Conservation (phyloP, 1,140 invertebrate genomes). For the Heliconius melpomene region DNA sequence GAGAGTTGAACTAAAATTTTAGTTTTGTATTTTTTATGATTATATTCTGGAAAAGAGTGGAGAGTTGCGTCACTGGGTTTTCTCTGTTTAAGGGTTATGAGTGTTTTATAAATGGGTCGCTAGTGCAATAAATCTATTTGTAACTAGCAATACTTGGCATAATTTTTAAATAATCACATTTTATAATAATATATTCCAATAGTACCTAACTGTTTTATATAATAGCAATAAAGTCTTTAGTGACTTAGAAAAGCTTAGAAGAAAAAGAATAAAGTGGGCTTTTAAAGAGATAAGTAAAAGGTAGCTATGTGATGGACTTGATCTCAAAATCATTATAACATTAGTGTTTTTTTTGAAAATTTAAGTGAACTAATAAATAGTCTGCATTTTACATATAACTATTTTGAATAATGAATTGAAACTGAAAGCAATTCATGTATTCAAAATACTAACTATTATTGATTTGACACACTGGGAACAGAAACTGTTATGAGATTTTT, state of each 20-base stretch:
- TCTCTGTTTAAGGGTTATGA: not conserved
- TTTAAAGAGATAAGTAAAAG: slow-evolving; percentile 1
- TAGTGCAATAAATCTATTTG: not conserved
- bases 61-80: not conserved
- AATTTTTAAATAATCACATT: not conserved
- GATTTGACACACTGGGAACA: no score
- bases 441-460: no score
- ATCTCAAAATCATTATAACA: not conserved
- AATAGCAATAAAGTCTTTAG: not conserved
- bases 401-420: no score
- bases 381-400: not conserved
- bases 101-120: not conserved
- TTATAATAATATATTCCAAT: not conserved
- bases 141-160: not conserved
- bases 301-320: not conserved
- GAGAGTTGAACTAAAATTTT: not conserved
- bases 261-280: not conserved
- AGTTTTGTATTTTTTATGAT: not conserved
- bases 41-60: not conserved
- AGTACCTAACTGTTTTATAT: not conserved
- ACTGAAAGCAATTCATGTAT: no score
- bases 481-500: no score
- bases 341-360: not conserved
- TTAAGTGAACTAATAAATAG: not conserved
- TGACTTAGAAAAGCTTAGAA: not conserved